These are phyloP conservation scores for Dendrocincla tyrannina DNA, from an alignment of 2,797 vertebrate genomes.

Conservation along the genomic window DNA sequence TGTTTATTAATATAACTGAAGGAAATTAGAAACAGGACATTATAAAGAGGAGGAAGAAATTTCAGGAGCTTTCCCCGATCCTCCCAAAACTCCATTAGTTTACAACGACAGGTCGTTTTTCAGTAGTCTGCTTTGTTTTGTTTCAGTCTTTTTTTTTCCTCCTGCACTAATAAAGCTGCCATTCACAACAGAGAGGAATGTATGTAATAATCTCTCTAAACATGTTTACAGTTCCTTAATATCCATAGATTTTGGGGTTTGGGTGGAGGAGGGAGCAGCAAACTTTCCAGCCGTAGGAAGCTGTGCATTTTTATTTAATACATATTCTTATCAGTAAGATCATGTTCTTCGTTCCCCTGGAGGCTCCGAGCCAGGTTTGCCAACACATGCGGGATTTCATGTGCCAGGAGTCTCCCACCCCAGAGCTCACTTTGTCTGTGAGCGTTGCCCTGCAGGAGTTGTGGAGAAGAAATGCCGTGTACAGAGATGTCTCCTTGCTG, in stretches of 20 bases:
- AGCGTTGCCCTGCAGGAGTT: fast-evolving
- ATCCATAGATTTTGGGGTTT: background rate
- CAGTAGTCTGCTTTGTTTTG: conserved; percentile 3
- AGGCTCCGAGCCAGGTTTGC: background rate
- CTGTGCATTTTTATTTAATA: background rate
- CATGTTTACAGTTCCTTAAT: background rate
- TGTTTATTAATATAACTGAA: conserved; percentile 79
- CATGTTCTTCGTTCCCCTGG: background rate
- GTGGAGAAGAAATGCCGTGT: fast-evolving
- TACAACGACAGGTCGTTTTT: conserved; percentile 32
- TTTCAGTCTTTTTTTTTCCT: background rate
- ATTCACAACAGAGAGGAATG: background rate
- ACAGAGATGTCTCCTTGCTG: background rate
- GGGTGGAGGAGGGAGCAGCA: background rate
- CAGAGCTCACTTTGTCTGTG: fast-evolving
- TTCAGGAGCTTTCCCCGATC: conserved; percentile 48
- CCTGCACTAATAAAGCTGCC: background rate
- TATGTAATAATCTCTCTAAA: background rate
- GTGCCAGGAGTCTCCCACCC: background rate
- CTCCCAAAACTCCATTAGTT: conserved; percentile 57
- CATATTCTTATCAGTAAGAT: background rate
- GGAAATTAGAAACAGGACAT: conserved; percentile 70
- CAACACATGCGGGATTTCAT: background rate
- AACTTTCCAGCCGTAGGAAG: background rate
- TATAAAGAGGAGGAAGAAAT: conserved; percentile 68